Base-by-base conservation (phyloP, 2,797 vertebrate species). In the Astyanax mexicanus region DNA sequence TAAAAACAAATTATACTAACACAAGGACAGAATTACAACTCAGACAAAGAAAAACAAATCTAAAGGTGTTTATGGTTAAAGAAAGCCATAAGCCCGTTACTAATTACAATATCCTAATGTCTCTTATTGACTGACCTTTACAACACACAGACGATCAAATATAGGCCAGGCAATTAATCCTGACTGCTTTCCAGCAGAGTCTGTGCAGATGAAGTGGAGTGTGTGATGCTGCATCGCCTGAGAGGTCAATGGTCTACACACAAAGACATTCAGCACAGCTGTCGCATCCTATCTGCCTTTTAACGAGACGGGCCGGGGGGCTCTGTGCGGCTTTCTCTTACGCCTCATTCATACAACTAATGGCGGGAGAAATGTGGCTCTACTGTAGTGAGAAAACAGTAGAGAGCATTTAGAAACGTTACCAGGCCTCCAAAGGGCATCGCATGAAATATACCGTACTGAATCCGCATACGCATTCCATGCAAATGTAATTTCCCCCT, bases 221-320 rank as follows among this genome's bases (percentile, higher is more conserved):
- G 65, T 77, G 57, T 60, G 75, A 80, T 64, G 19, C 64, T 64
- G 19, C 64, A 68, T 58, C 42, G 51, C 29, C 49, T 6, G 61
- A 72, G 27, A 61, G 52, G 51, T 21, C 21, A 52, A 21, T 13
- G 51, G 51, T 52, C 5, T 25, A 58, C 10, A 15, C 21, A 66
- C 79, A 77, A 65, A 38, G 21, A 69, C 37, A 17, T 32, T 19
- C 13, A 17, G 38, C 49, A 57, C 58, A 64, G 74, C 74, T 57
- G 69, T 49, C 51, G 5, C 69, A 57, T 60, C 70, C 51, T 6
- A 25, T 47, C 23, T 11, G 67, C 57, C 42, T 13, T 27, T 11
- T 40, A 74, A 49, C 35, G 27, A 70, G 69, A 74, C 58, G 13
- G 37, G 27, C 49, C 45, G 40, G 17, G 8, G 68, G 71, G 58